Evolutionary conservation across 2,888 invertebrate species (phyloP).

Genomic region (Sarcophaga caerulescens): DNA sequence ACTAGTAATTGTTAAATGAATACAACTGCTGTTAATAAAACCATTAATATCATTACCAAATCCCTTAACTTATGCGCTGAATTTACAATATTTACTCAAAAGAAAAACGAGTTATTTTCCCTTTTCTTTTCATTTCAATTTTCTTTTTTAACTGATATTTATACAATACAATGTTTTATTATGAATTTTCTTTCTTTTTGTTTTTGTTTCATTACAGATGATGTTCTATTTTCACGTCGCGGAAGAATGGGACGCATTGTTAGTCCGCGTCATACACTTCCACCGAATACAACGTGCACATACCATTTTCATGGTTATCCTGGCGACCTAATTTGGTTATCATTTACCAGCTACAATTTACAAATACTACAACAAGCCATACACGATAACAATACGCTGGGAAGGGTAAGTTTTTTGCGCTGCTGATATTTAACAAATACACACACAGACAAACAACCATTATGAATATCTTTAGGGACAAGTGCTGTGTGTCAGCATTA

Average conservation of each 20-base stretch:
- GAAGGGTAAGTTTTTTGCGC: slow-evolving; percentile 78
- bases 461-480: too few relatives aligned
- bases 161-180: too few relatives aligned
- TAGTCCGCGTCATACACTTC: slow-evolving; percentile 91
- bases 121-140: slow-evolving; percentile 14
- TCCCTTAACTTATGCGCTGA: slow-evolving; percentile 32
- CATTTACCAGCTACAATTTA: slow-evolving; percentile 92
- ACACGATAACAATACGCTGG: slow-evolving; percentile 82
- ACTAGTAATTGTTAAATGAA: too few relatives aligned
- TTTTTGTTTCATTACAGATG: slow-evolving; percentile 77
- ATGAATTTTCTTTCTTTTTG: slow-evolving; percentile 36
- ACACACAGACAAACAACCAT: neutral
- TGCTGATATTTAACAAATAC: neutral
- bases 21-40: too few relatives aligned
- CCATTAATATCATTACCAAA: slow-evolving; percentile 49
- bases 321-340: slow-evolving; percentile 92
- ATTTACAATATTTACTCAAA: neutral
- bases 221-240: slow-evolving; percentile 82
- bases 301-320: slow-evolving; percentile 91
- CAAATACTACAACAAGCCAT: slow-evolving; percentile 86
- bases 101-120: neutral
- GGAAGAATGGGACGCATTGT: slow-evolving; percentile 88
- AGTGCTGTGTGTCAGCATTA: too few relatives aligned
- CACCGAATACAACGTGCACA: slow-evolving; percentile 92
- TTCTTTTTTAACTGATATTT: slow-evolving; percentile 4